Evolutionary conservation across 1,140 invertebrate genomes (phyloP).

Genomic region (Drosophila orena): DNA sequence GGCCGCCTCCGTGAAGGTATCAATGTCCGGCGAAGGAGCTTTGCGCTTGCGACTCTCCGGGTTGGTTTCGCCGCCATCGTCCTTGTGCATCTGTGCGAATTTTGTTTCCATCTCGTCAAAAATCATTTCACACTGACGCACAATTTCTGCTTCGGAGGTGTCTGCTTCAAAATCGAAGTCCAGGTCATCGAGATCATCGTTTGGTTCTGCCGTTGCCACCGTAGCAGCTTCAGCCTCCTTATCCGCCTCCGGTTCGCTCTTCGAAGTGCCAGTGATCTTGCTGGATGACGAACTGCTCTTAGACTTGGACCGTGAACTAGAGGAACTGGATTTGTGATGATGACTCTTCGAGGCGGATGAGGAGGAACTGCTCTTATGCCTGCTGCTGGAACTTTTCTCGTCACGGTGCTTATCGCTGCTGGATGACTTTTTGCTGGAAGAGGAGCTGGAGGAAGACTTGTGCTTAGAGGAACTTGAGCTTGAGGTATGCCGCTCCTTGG

Average conservation of each 20-base stretch:
- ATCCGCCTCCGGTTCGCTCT: constrained; percentile 13
- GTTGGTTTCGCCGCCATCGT: constrained; percentile 3
- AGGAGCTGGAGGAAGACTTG: constrained; percentile 54
- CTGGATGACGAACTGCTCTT: constrained; percentile 32
- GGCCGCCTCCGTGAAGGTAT: constrained; percentile 55
- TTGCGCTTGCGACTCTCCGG: constrained; percentile 61
- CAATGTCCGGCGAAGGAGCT: constrained; percentile 64
- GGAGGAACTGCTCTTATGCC: constrained; percentile 50
- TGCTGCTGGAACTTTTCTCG: constrained; percentile 44
- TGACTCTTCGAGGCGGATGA: constrained; percentile 52
- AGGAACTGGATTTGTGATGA: constrained; percentile 39
- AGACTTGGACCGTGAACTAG: constrained; percentile 27
- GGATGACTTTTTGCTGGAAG: constrained; percentile 59
- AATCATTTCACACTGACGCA: constrained; percentile 90
- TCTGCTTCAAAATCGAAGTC: constrained; percentile 49
- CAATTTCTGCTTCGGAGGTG: constrained; percentile 87
- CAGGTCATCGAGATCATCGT: constrained; percentile 29
- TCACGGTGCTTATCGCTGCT: constrained; percentile 53
- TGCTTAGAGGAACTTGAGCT: constrained; percentile 55
- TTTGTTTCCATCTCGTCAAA: constrained; percentile 87
- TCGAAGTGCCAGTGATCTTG: constrained; percentile 23
- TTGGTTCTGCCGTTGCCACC: background rate
- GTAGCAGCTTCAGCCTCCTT: constrained; percentile 1
- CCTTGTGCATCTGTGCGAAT: constrained; percentile 67
- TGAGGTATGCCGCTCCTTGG: constrained; percentile 42